A percentile compares a stretch with the other conserved stretches of the same genome.
These are phyloP conservation scores for Drosophila affinis DNA, from an alignment of 2,888 invertebrate species.

Conservation along the genomic window DNA sequence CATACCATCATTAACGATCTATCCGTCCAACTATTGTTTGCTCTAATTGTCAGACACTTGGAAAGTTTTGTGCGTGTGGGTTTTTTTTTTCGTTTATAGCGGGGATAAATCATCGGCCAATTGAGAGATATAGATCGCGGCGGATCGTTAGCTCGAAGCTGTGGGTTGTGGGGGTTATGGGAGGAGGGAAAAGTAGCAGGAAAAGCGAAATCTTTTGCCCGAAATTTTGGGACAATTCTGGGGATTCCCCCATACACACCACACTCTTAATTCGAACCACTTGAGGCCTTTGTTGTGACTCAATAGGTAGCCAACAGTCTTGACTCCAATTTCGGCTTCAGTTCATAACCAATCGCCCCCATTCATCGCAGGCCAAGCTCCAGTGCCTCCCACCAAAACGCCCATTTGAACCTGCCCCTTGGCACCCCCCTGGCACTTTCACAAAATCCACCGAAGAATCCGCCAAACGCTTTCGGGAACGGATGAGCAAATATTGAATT, in stretches of 20 bases:
- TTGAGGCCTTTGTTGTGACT: constrained; percentile 30
- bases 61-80: constrained; percentile 59
- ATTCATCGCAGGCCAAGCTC: constrained; percentile 59
- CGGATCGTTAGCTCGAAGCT: neutral
- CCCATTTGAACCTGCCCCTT: constrained; percentile 54
- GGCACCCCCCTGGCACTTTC: constrained; percentile 67
- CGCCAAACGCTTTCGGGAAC: constrained; percentile 42
- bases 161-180: constrained; percentile 23
- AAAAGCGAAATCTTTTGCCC: constrained; percentile 4
- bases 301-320: constrained; percentile 34
- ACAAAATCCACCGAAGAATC: constrained; percentile 60
- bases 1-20: constrained; percentile 45
- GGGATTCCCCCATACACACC: constrained; percentile 13
- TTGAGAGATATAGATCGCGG: neutral
- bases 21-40: constrained; percentile 49
- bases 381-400: constrained; percentile 46
- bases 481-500: constrained; percentile 65
- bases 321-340: constrained; percentile 22
- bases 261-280: constrained; percentile 30
- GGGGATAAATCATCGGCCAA: constrained; percentile 42
- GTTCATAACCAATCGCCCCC: constrained; percentile 45
- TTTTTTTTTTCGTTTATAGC: constrained; percentile 21
- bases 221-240: neutral
- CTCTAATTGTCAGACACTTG: constrained; percentile 65
- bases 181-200: constrained; percentile 12